Evolutionary conservation across 1,140 invertebrate genomes (phyloP).

Genomic region (Limonius californicus): DNA sequence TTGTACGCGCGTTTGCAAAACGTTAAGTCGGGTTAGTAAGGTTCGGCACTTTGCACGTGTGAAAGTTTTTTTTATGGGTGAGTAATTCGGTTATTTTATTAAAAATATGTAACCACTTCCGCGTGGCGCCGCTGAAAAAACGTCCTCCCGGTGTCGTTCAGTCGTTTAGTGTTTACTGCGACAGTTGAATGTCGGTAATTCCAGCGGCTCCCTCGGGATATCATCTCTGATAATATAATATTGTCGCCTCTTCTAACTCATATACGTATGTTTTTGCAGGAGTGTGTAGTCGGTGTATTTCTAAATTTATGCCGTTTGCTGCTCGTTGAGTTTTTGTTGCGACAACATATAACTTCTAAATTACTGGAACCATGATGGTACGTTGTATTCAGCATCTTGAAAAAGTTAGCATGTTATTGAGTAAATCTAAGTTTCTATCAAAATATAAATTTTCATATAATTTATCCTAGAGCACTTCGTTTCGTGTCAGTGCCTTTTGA

Average conservation of each 20-base stretch:
- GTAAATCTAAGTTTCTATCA: too few relatives aligned
- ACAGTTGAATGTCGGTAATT: constrained; percentile 31
- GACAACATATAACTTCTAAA: too few relatives aligned
- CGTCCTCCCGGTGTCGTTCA: constrained; percentile 13
- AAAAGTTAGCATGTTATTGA: too few relatives aligned
- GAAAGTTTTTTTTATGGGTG: not conserved
- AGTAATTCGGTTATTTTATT: not conserved
- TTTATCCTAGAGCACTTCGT: too few relatives aligned
- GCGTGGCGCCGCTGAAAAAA: constrained; percentile 1
- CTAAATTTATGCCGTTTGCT: too few relatives aligned
- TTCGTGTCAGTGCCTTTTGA: too few relatives aligned
- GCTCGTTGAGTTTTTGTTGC: too few relatives aligned
- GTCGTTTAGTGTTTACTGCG: constrained; percentile 29
- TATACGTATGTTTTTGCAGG: constrained; percentile 7
- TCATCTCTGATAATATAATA: constrained; percentile 15
- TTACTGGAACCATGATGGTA: too few relatives aligned
- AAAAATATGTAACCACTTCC: not conserved
- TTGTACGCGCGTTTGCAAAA: not conserved
- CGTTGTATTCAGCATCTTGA: too few relatives aligned
- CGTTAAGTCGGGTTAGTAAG: too few relatives aligned
- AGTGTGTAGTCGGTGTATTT: not conserved
- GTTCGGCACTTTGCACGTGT: too few relatives aligned
- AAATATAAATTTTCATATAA: too few relatives aligned
- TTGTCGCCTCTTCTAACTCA: constrained; percentile 14
- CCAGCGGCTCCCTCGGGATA: constrained; percentile 19